Percentiles rank a stretch among this genome's conserved stretches.
phyloP scores from a whole-genome alignment of 1,140 invertebrate species.

The Eupristina koningsbergeri region DNA sequence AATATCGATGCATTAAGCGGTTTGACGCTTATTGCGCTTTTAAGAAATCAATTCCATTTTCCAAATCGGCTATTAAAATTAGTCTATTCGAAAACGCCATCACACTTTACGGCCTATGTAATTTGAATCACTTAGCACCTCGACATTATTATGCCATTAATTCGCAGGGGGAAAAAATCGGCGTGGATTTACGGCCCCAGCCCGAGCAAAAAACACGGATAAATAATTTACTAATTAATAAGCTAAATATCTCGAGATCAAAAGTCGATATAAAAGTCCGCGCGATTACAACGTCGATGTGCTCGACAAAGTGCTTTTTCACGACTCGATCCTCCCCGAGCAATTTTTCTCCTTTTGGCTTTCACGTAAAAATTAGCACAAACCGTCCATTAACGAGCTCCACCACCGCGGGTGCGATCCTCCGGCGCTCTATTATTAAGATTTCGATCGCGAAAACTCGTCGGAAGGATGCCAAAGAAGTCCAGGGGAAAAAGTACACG shows the following conservation, averaged over 20 bases:
- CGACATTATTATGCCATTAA: constrained; percentile 6
- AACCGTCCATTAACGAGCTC: constrained; percentile 14
- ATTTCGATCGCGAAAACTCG: constrained; percentile 12
- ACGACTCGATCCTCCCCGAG: not conserved
- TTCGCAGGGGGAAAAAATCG: not conserved
- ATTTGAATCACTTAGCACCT: constrained; percentile 22
- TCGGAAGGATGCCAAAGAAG: not conserved
- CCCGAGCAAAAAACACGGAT: not conserved
- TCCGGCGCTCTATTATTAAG: constrained; percentile 37
- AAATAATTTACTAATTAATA: not conserved
- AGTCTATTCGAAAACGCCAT: not conserved
- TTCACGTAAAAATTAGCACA: not conserved
- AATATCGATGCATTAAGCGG: not conserved
- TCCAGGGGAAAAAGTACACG: not conserved
- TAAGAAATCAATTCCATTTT: not conserved
- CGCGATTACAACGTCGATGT: not conserved
- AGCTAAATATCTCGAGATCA: not conserved
- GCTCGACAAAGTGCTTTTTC: not conserved
- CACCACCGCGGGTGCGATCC: not conserved
- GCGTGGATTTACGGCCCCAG: constrained; percentile 1
- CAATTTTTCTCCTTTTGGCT: not conserved
- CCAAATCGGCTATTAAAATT: constrained; percentile 2
- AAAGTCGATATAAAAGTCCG: constrained; percentile 5
- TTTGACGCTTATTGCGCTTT: not conserved
- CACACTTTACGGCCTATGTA: not conserved